These are phyloP conservation scores for Diaperis boleti DNA, from an alignment of 2,888 invertebrate genomes.

Conservation along the genomic window DNA sequence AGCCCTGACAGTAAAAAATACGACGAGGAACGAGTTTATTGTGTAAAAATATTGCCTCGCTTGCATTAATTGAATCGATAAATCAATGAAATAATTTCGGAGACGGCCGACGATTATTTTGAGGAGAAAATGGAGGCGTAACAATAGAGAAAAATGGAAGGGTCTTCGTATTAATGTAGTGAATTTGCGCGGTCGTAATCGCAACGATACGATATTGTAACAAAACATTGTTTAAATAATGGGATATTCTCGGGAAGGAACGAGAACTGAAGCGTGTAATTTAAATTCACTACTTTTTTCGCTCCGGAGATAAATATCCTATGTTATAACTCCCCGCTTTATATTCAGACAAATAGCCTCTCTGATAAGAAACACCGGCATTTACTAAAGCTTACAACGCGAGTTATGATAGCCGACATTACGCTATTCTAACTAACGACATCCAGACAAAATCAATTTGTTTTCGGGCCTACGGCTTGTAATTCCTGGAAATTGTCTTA, in stretches of 20 bases:
- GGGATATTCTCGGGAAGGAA: conserved; percentile 21
- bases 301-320: conserved; percentile 37
- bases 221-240: conserved; percentile 40
- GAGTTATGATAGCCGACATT: conserved; percentile 24
- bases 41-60: conserved; percentile 1
- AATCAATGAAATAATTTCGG: conserved; percentile 14
- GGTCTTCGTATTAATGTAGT: conserved; percentile 5
- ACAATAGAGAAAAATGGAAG: conserved; percentile 6
- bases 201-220: conserved; percentile 23
- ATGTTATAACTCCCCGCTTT: conserved; percentile 35
- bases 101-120: background rate
- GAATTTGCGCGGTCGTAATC: conserved; percentile 11
- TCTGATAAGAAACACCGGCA: conserved; percentile 32
- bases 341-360: conserved; percentile 39
- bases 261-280: conserved; percentile 32
- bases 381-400: conserved; percentile 24
- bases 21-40: background rate
- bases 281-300: conserved; percentile 37
- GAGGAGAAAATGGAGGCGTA: background rate
- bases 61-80: conserved; percentile 12
- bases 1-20: background rate
- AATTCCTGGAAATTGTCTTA: background rate
- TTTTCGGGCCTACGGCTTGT: background rate
- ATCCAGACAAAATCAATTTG: conserved; percentile 2
- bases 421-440: conserved; percentile 20